Evolutionary conservation across 2,888 invertebrate species (phyloP), one percentile per base, ranked within the genome.

Genomic region (Steinernema hermaphroditum): DNA sequence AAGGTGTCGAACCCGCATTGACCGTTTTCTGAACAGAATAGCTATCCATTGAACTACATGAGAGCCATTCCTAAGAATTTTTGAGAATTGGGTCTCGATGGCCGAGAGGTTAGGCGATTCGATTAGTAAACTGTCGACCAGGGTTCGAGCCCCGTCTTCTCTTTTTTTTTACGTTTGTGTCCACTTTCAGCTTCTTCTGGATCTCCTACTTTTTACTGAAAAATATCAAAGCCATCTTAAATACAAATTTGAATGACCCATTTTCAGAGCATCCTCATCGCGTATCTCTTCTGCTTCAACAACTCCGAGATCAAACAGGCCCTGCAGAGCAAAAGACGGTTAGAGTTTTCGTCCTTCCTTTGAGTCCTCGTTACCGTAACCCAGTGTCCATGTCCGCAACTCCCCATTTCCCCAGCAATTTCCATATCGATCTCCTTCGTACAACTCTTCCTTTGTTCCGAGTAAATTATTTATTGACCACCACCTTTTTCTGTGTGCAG

Each of bases 261-360:
- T 57, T 72, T 71, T 46, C 19, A 72, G 72, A 68, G 72, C 22
- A 29, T 49, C 24, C 46, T 72, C 37, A 72, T 72, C 49, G 22
- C 72, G 6, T 34, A 62, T 46, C 41, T 72, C 6, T 72, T 62
- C 69, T 72, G 72, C 62, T 72, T 72, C 69, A 72, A 72, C 72
- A 62, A 62, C 24, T 37, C 57, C 27, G 72, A 72, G 37, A 68
- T 72, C 46, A 37, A 68, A 22, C 68, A 46, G n/a, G 72, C 44
- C 8, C 34, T 54, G 4, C 22, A 12, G 27, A 68, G 29, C 44
- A 54, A 72, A 62, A 62, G 62, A 29, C 62, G 62, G 62, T 62
- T 62, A 62, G 62, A 62, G 27, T 62, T 62, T 62, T 62, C 62
- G 1, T 29, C 32, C 2, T 62, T 62, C 27, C 62, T 62, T 32